Evolutionary conservation across 2,888 invertebrate species (phyloP), one percentile per base, ranked within the genome.

Genomic region (Drosophila merina): DNA sequence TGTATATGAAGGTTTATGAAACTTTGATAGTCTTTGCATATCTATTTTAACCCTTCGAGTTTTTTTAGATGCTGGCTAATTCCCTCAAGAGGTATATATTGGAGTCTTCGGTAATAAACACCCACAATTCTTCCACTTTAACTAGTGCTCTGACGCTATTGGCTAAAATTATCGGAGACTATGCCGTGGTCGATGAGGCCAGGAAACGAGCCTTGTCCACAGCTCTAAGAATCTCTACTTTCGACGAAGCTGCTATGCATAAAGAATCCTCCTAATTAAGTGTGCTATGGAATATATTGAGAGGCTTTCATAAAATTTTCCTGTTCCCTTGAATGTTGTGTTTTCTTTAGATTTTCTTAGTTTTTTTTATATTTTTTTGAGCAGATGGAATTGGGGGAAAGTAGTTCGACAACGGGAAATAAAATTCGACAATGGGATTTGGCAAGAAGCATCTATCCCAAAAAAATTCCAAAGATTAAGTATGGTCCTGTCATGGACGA

Each of bases 1-100:
- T 25, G 0, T 57, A 75, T 7, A 54, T 82, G 40, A 59, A 48
- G 72, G 82, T 79, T 7, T 25, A n/a, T n/a, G 4, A 6, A n/a
- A n/a, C 1, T 5, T 5, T 6, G 1, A 36, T n/a, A 36, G 40
- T 4, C 6, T 42, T 14, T 20, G 0, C 8, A 3, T 14, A n/a
- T 0, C 1, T 7, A 30, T 8, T 1, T 8, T 14, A 31, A 4
- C 6, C n/a, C 1, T 1, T 36, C 4, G 2, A n/a, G 3, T 12
- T n/a, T 4, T 4, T 1, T 1, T 42, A 72, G 71, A 50, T 66
- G 54, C 45, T 72, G 49, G 68, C 56, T 4, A 25, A n/a, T 26
- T 33, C 45, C 10, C 28, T 74, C 2, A 67, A 56, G 33, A 45
- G 38, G 4, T 74, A 74, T 36, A 50, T 72, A 14, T 28, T 72